Conservation (phyloP, 2,797 vertebrate species). For the Micrastur ruficollis region DNA sequence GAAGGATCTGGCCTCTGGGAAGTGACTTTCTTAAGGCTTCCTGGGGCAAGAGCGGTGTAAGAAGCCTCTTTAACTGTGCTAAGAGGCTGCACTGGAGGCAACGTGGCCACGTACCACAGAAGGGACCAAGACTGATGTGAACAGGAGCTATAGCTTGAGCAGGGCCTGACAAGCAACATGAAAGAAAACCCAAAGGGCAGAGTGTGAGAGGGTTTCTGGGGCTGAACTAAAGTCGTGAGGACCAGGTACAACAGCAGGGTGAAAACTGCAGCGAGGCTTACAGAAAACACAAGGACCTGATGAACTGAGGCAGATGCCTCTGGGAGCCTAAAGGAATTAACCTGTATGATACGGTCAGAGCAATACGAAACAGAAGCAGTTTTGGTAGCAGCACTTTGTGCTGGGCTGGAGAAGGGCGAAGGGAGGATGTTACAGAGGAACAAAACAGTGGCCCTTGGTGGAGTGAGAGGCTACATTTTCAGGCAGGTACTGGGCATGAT, state of each 20-base stretch:
- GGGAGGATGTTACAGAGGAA: background rate
- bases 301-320: background rate
- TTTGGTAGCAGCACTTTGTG: background rate
- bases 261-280: background rate
- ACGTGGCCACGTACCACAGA: fast-evolving
- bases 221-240: background rate
- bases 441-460: background rate
- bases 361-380: background rate
- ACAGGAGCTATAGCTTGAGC: background rate
- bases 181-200: background rate
- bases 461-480: background rate
- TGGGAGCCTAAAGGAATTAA: background rate
- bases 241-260: fast-evolving
- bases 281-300: background rate
- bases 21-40: background rate
- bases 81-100: background rate
- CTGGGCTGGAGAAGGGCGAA: background rate
- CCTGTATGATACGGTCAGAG: background rate
- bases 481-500: background rate
- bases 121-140: background rate
- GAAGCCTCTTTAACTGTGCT: background rate
- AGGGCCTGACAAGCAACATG: fast-evolving
- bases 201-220: background rate
- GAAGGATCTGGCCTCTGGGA: background rate
- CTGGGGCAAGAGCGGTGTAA: background rate